Conservation (phyloP, 1,140 invertebrate species). For the Neuroterus valhalla region DNA sequence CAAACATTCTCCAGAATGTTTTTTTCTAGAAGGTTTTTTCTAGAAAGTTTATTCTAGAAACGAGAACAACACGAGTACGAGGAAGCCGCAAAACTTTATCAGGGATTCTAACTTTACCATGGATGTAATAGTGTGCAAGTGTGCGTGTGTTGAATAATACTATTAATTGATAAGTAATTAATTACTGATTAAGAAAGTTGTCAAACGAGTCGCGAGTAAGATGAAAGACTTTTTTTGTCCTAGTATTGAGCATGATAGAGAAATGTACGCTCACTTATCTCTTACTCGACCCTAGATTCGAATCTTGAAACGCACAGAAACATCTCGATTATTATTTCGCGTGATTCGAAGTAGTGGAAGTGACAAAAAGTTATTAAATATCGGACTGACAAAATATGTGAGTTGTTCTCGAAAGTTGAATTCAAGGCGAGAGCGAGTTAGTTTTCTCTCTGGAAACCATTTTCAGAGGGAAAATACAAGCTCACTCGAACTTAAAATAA, state of each 20-base stretch:
- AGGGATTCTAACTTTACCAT: constrained; percentile 70
- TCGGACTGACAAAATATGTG: constrained; percentile 52
- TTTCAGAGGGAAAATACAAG: too few relatives aligned
- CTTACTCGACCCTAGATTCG: not conserved
- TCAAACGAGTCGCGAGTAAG: constrained; percentile 48
- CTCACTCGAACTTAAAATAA: too few relatives aligned
- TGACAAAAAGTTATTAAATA: constrained; percentile 47
- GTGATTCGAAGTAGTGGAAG: constrained; percentile 5
- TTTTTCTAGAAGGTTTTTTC: not conserved
- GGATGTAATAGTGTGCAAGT: constrained; percentile 71
- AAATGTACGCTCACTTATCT: not conserved
- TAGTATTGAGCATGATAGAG: not conserved
- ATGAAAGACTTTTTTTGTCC: not conserved
- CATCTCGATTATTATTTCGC: constrained; percentile 21
- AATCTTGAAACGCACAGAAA: not conserved
- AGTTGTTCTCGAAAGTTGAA: not conserved
- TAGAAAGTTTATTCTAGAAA: not conserved
- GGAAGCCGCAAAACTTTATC: constrained; percentile 62
- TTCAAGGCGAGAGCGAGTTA: not conserved
- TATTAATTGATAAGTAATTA: constrained; percentile 70
- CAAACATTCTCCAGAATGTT: not conserved
- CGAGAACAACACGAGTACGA: constrained; percentile 26
- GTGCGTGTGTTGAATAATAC: constrained; percentile 70
- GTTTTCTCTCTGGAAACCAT: not conserved
- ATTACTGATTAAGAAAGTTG: constrained; percentile 61